Base-by-base conservation (phyloP, 2,888 invertebrate genomes). In the Pristionchus maxplancki region DNA sequence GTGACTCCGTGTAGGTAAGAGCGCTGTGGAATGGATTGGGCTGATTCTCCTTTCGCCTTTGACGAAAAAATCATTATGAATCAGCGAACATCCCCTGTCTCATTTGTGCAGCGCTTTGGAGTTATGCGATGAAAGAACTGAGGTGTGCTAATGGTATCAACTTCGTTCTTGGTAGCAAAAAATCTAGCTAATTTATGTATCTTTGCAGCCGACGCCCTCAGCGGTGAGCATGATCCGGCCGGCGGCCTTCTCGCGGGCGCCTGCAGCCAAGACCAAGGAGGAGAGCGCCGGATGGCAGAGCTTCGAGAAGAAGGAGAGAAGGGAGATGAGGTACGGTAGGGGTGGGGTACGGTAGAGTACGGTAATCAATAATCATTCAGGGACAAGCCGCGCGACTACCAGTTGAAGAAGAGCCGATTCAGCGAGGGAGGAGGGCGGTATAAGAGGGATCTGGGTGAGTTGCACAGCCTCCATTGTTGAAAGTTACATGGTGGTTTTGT, bases 301-400 rank as follows among this genome's bases (percentile, higher is more conserved):
- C 1, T 15, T 13, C 28, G 78, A 78, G 78, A 78, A 78, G 78
- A 78, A 78, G 78, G 78, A 78, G 78, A 28, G 78, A 28, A 78
- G 78, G 20, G 78, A 78, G 3, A 5, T 9, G 20, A 20, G 71
- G 71, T 74, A 40, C 17, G 67, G 17, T 71, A 31, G 28, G 13
- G 58, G 58, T 13, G 58, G 6, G 58, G 17, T 24, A 6, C 3
- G 28, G 28, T 24, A 24, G 64, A 28, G 13, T 28, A 64, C 64
- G 64, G 64, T 64, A 1, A 24, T 28, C n/a, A n/a, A n/a, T n/a
- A n/a, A n/a, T n/a, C n/a, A 11, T 48, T 44, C 78, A 78, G 78
- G 44, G 78, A 78, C 13, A 78, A 31, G 67, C 15, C 67, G 67
- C 67, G 67, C 67, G 67, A 78, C 2, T 78, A 48, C 44, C 20